Conservation (phyloP, 2,888 invertebrate species). For the Drosophila cognata region DNA sequence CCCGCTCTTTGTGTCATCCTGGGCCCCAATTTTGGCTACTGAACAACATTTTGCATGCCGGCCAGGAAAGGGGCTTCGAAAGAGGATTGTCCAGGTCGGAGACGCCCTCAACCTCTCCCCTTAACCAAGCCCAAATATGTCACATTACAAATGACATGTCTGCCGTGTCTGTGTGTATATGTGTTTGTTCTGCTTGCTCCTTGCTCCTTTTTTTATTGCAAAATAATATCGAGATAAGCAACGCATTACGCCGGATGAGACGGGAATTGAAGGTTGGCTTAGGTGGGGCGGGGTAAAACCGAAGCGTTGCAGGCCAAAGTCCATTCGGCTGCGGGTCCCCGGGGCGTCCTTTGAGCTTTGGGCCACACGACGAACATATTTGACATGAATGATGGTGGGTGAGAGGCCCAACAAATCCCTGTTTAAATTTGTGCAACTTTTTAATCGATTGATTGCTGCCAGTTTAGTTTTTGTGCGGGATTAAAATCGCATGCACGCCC, state of each 20-base stretch:
- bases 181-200: constrained; percentile 28
- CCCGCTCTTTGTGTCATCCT: constrained; percentile 23
- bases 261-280: background rate
- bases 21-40: constrained; percentile 62
- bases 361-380: constrained; percentile 6
- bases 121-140: constrained; percentile 29
- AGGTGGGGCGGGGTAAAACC: background rate
- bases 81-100: constrained; percentile 4
- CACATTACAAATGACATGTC: constrained; percentile 73
- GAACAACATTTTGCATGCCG: constrained; percentile 64
- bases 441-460: constrained; percentile 77
- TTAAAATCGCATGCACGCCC: constrained; percentile 27
- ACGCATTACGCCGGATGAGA: constrained; percentile 51
- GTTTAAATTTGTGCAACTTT: constrained; percentile 61
- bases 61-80: background rate
- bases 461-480: constrained; percentile 70
- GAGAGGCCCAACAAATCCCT: constrained; percentile 23
- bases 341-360: constrained; percentile 57
- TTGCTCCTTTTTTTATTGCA: constrained; percentile 69
- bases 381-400: background rate
- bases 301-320: constrained; percentile 13
- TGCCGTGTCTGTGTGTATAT: constrained; percentile 32
- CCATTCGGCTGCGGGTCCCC: constrained; percentile 66
- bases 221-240: constrained; percentile 79
- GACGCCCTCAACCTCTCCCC: background rate